Conservation (phyloP, 2,888 invertebrate species). For the Melangyna quadrimaculata region DNA sequence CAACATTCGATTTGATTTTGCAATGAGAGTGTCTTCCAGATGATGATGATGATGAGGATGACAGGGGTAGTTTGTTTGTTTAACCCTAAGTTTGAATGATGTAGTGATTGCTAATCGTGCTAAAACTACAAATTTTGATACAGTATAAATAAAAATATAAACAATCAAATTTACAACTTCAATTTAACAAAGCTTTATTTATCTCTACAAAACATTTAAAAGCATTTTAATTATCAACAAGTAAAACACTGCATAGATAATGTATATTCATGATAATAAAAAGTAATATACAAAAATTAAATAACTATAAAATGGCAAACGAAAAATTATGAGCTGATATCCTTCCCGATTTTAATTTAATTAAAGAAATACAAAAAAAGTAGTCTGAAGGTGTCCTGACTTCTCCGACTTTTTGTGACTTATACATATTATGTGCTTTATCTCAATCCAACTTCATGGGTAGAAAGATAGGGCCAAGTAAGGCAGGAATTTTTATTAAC, state of each 20-base stretch:
- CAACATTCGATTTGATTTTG: slow-evolving; percentile 51
- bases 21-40: slow-evolving; percentile 36
- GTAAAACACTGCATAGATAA: neutral
- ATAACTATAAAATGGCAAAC: neutral
- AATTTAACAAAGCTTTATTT: neutral
- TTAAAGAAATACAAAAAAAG: too few species aligned
- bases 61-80: neutral
- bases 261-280: neutral
- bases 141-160: neutral
- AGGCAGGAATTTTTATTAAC: too few species aligned
- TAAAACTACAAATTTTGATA: slow-evolving; percentile 10
- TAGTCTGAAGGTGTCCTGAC: too few species aligned
- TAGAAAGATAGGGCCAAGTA: too few species aligned
- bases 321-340: neutral
- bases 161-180: slow-evolving; percentile 38
- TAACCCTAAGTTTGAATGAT: slow-evolving; percentile 36
- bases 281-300: neutral
- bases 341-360: too few species aligned
- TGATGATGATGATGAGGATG: slow-evolving; percentile 28
- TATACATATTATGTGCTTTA: too few species aligned
- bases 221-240: slow-evolving; percentile 8
- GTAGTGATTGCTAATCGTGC: slow-evolving; percentile 47
- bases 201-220: neutral
- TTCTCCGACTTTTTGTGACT: too few species aligned
- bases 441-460: too few species aligned